phyloP scores from a whole-genome alignment of 2,113 vertebrate genomes.

The Leuciscus idus region DNA sequence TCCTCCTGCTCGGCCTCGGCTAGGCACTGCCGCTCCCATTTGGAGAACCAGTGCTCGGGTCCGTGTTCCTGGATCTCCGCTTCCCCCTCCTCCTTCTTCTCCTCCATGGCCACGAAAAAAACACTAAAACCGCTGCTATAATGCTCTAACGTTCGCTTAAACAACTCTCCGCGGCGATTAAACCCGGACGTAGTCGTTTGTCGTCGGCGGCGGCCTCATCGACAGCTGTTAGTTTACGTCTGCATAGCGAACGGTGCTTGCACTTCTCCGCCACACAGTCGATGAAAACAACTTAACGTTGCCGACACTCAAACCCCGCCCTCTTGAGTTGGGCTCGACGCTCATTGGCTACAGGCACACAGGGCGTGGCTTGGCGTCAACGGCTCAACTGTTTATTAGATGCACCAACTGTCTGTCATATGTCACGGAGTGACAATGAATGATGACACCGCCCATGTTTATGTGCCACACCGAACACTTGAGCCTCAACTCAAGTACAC shows the following conservation, averaged over 20 bases:
- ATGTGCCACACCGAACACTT: slow-evolving; percentile 28
- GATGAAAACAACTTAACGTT: slow-evolving; percentile 38
- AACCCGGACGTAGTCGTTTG: slow-evolving; percentile 9
- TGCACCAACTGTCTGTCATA: slow-evolving; percentile 48
- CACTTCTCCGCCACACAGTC: slow-evolving; percentile 53
- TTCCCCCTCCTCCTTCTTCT: slow-evolving; percentile 91
- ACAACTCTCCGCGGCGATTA: slow-evolving; percentile 2
- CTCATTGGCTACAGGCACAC: slow-evolving; percentile 47
- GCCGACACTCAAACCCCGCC: slow-evolving; percentile 14
- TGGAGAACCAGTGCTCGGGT: slow-evolving; percentile 96
- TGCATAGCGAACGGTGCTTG: slow-evolving; percentile 42
- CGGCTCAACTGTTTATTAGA: slow-evolving; percentile 63
- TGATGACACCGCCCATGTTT: slow-evolving; percentile 19
- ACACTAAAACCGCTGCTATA: background rate
- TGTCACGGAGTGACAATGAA: slow-evolving; percentile 59
- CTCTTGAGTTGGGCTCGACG: background rate
- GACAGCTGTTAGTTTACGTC: slow-evolving; percentile 49
- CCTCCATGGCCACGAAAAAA: slow-evolving; percentile 78
- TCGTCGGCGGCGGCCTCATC: slow-evolving; percentile 52
- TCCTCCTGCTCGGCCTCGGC: slow-evolving; percentile 90
- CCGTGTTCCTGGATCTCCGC: slow-evolving; percentile 95
- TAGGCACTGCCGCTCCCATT: slow-evolving; percentile 96
- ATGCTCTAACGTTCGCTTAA: background rate
- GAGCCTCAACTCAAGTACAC: background rate
- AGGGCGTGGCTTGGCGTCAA: background rate